These are phyloP conservation scores for Phoxinus phoxinus DNA, from an alignment of 2,113 vertebrate genomes.

Conservation along the genomic window DNA sequence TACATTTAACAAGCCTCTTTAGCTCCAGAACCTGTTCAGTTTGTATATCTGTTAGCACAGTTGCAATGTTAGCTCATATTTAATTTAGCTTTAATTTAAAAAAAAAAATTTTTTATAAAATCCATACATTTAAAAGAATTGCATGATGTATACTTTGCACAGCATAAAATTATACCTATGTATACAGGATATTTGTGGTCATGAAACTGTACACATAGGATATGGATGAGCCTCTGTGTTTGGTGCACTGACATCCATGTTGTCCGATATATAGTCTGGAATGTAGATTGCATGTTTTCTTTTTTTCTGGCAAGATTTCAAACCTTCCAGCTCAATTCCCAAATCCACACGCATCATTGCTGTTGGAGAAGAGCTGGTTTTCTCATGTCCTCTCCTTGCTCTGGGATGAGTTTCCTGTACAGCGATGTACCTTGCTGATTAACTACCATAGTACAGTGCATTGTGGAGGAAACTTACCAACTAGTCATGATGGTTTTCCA, in stretches of 20 bases:
- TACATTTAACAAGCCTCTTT: constrained; percentile 1
- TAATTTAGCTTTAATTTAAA: background rate
- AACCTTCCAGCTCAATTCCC: constrained; percentile 28
- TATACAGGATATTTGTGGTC: background rate
- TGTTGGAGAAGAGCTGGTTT: background rate
- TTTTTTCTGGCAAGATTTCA: constrained; percentile 21
- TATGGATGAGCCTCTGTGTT: constrained; percentile 15
- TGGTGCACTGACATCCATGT: constrained; percentile 14
- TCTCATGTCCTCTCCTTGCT: background rate
- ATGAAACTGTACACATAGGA: background rate
- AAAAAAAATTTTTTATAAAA: background rate
- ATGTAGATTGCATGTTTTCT: background rate
- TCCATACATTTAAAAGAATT: background rate
- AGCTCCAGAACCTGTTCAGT: background rate
- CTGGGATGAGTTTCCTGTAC: background rate
- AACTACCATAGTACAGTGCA: too few species aligned
- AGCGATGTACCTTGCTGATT: too few species aligned
- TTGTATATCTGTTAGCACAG: background rate
- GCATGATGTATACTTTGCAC: background rate
- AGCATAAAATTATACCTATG: background rate
- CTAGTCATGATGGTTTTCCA: too few species aligned
- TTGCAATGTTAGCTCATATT: background rate
- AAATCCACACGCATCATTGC: constrained; percentile 17
- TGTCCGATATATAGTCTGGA: background rate
- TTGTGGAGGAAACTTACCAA: too few species aligned